phyloP scores from a whole-genome alignment of 1,140 invertebrate species.

The Mesaphorura yosii region DNA sequence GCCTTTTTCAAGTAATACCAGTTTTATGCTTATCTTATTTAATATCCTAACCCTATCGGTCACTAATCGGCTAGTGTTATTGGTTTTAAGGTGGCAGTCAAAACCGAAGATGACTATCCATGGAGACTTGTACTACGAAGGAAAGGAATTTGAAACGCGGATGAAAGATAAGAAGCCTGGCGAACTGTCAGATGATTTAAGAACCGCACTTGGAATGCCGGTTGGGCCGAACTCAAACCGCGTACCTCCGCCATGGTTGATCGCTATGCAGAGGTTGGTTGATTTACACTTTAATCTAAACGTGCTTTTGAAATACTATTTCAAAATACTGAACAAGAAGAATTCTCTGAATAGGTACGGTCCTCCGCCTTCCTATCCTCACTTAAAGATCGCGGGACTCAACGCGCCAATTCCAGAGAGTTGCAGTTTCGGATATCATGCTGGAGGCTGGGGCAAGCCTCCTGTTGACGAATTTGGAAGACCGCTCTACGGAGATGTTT shows the following conservation, averaged over 20 bases:
- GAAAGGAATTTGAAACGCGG: constrained; percentile 98
- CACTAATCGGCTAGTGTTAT: constrained; percentile 1
- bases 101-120: constrained; percentile 98
- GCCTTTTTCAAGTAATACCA: constrained; percentile 83
- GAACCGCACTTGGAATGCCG: constrained; percentile 96
- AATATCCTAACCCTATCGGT: too few relatives aligned
- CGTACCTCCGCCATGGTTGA: constrained; percentile 96
- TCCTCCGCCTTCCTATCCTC: constrained; percentile 97
- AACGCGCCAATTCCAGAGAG: constrained; percentile 91
- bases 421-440: constrained; percentile 97
- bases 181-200: constrained; percentile 86
- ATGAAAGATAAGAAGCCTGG: constrained; percentile 98
- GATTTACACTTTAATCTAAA: not conserved
- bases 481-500: constrained; percentile 97
- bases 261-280: constrained; percentile 86
- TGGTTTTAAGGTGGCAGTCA: constrained; percentile 71
- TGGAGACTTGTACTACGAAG: constrained; percentile 98
- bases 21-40: not conserved
- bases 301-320: not conserved
- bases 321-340: not conserved
- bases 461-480: constrained; percentile 96
- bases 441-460: constrained; percentile 99
- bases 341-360: constrained; percentile 59
- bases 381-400: constrained; percentile 87
- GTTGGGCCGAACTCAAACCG: constrained; percentile 78